phyloP scores from a whole-genome alignment of 1,140 invertebrate species.

The Drosophila repletoides region DNA sequence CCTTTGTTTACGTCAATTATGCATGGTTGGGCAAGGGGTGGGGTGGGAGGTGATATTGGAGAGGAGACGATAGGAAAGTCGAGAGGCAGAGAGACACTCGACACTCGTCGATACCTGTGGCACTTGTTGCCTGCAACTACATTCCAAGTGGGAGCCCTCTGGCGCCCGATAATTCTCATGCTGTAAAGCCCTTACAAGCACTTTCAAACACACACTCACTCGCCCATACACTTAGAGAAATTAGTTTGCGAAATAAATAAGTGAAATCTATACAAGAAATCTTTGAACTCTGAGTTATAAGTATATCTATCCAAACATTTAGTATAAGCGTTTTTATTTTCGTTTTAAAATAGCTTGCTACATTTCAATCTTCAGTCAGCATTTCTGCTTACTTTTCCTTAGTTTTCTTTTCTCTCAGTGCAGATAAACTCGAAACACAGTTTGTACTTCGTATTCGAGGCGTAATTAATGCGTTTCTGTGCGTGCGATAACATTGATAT shows the following conservation, averaged over 20 bases:
- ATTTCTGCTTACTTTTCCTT: too few species aligned
- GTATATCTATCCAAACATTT: too few species aligned
- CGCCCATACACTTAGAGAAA: neutral
- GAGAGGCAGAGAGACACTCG: constrained; percentile 7
- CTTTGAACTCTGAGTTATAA: neutral
- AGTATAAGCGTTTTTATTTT: too few species aligned
- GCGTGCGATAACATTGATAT: constrained; percentile 28
- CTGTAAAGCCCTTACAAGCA: constrained; percentile 1
- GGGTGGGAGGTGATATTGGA: neutral
- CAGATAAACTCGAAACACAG: too few species aligned
- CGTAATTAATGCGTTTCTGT: constrained; percentile 41
- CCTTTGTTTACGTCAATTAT: constrained; percentile 41
- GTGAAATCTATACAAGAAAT: neutral
- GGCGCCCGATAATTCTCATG: constrained; percentile 32
- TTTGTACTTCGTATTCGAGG: constrained; percentile 19
- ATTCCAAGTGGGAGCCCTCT: constrained; percentile 34
- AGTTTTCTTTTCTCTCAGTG: too few species aligned
- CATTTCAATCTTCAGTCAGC: too few species aligned
- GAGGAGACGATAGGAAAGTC: neutral
- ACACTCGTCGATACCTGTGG: constrained; percentile 20
- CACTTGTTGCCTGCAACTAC: constrained; percentile 33
- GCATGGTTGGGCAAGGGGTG: neutral
- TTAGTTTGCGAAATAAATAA: too few species aligned
- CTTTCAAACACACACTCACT: neutral
- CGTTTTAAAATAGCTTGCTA: too few species aligned